These are phyloP conservation scores for Orcinus orca DNA, from an alignment of 2,113 vertebrate species.

Conservation along the genomic window DNA sequence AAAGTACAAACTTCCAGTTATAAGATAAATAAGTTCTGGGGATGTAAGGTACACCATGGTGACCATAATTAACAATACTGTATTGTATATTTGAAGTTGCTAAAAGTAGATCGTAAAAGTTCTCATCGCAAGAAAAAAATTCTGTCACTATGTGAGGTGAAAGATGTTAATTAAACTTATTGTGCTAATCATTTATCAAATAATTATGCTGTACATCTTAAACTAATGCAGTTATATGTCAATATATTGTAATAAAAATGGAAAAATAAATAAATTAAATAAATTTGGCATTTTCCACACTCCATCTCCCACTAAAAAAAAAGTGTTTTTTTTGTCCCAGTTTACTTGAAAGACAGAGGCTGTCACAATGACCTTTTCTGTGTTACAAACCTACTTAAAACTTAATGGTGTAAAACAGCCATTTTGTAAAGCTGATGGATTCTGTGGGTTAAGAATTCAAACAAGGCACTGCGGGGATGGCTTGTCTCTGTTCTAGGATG, in stretches of 20 bases:
- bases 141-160: no score
- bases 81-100: no score
- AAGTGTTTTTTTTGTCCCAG: neutral
- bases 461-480: neutral
- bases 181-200: no score
- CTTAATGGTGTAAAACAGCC: neutral
- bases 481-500: neutral
- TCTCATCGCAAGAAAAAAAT: no score
- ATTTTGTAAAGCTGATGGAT: neutral
- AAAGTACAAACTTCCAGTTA: no score
- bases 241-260: neutral
- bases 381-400: neutral
- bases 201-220: no score
- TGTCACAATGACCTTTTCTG: neutral
- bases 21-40: no score
- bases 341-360: neutral
- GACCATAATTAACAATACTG: no score
- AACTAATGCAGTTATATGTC: no score
- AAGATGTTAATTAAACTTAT: no score
- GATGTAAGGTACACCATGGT: no score
- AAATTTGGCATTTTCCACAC: neutral
- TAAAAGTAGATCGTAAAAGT: no score
- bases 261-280: neutral
- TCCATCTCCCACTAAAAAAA: neutral
- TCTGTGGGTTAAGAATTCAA: neutral